Conservation (phyloP, 1,140 invertebrate species). For the Lepidurus arcticus region DNA sequence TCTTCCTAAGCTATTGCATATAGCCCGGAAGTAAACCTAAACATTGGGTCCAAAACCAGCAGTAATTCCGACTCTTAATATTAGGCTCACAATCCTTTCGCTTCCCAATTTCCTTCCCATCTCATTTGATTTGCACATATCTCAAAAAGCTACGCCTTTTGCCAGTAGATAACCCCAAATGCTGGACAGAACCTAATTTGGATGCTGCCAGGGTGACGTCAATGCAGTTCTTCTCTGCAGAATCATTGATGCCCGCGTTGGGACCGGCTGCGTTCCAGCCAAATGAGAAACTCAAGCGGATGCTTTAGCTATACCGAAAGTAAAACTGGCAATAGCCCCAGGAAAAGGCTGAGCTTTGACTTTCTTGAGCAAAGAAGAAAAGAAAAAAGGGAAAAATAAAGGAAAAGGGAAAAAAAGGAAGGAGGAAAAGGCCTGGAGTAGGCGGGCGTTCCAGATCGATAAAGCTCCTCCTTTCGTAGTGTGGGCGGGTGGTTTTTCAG, state of each 20-base stretch:
- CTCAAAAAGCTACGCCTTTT: too few species aligned
- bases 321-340: neutral
- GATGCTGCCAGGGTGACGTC: neutral
- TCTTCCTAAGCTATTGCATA: too few species aligned
- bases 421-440: neutral
- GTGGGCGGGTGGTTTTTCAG: conserved; percentile 12
- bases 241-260: neutral
- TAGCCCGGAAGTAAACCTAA: too few species aligned
- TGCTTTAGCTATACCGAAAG: neutral
- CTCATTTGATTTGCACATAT: too few species aligned
- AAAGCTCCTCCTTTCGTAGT: neutral
- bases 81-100: too few species aligned
- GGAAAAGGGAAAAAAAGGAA: neutral
- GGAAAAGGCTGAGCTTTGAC: neutral
- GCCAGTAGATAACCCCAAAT: neutral
- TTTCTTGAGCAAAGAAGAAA: neutral
- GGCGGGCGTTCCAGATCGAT: conserved; percentile 13
- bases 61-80: too few species aligned
- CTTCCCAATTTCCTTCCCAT: too few species aligned
- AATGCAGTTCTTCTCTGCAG: conserved; percentile 9
- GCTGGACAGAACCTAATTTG: neutral
- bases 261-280: neutral
- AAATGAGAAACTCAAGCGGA: conserved; percentile 15
- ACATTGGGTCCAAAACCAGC: too few species aligned
- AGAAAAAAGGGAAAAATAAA: neutral